phyloP scores from a whole-genome alignment of 2,113 vertebrate species.

The Dasyurus viverrinus region DNA sequence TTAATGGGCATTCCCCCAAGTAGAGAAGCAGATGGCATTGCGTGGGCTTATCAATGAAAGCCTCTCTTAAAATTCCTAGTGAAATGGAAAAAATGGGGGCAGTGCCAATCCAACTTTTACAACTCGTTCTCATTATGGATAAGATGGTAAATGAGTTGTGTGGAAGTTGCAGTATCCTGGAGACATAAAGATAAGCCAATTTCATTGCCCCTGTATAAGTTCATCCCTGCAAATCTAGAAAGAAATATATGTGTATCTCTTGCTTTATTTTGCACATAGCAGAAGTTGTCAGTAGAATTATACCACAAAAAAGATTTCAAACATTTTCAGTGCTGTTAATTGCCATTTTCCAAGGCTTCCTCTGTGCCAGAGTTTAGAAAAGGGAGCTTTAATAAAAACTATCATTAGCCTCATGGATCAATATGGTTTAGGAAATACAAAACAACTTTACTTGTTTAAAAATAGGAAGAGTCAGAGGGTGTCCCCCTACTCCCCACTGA shows the following conservation, averaged over 20 bases:
- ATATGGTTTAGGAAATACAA: slow-evolving; percentile 81
- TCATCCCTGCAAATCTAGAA: slow-evolving; percentile 13
- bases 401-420: slow-evolving; percentile 82
- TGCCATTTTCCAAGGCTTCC: slow-evolving; percentile 80
- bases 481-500: slow-evolving; percentile 72
- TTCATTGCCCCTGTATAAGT: slow-evolving; percentile 30
- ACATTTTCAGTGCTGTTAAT: slow-evolving; percentile 78
- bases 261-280: slow-evolving; percentile 72
- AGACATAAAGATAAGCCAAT: slow-evolving; percentile 22
- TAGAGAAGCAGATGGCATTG: slow-evolving; percentile 52
- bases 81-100: slow-evolving; percentile 39
- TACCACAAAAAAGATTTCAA: slow-evolving; percentile 71
- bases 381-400: slow-evolving; percentile 81
- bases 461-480: slow-evolving; percentile 82
- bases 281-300: slow-evolving; percentile 70
- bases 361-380: slow-evolving; percentile 77
- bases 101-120: slow-evolving; percentile 24
- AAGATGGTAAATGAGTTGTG: slow-evolving; percentile 48
- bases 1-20: slow-evolving; percentile 54
- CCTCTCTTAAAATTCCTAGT: slow-evolving; percentile 54
- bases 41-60: slow-evolving; percentile 33
- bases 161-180: slow-evolving; percentile 44
- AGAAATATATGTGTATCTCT: slow-evolving; percentile 59
- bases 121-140: slow-evolving; percentile 43
- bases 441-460: slow-evolving; percentile 83